Evolutionary conservation across 2,888 invertebrate species (phyloP), one percentile per base, ranked within the genome.

Genomic region (Drosophila leonis): DNA sequence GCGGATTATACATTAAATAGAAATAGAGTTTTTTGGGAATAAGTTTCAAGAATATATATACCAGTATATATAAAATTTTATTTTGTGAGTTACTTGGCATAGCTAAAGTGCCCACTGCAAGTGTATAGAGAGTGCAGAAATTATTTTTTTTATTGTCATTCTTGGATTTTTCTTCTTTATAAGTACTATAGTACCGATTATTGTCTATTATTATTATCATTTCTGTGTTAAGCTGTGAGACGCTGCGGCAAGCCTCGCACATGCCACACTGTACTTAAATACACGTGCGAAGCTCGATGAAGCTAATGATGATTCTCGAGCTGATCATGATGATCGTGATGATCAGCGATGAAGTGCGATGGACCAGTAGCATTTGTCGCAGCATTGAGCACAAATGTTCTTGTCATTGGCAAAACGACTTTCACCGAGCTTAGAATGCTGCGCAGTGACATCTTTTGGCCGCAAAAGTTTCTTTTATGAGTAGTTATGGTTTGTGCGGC

Each of bases 401-500:
- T 88, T 75, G 87, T 75, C 69, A 79, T 82, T 82, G 82, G 85
- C 75, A 87, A 83, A 78, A 89, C 90, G 78, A 86, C 88, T 87
- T 90, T 90, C 83, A 77, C 80, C 80, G 72, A 31, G 73, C 75
- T 88, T 73, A 84, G 83, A 88, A 88, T 83, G 78, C 52, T 72
- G 68, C 55, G 65, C 71, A 59, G 46, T 77, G 85, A 76, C 83
- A 78, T 80, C 74, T 86, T 77, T 78, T 65, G 64, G 63, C 66
- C 57, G 66, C 57, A 80, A 69, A 63, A 69, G 66, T 75, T 76
- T 76, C 65, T 76, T 76, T 80, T 76, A 72, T 80, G 65, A 49
- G 70, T 59, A 64, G 72, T 80, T 72, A 78, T 78, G 72, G 56
- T 55, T 65, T 54, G 48, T 39, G 42, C 24, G 68, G 68, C 64